Conservation (phyloP, 1,140 invertebrate genomes). For the Agrypnia vestita region DNA sequence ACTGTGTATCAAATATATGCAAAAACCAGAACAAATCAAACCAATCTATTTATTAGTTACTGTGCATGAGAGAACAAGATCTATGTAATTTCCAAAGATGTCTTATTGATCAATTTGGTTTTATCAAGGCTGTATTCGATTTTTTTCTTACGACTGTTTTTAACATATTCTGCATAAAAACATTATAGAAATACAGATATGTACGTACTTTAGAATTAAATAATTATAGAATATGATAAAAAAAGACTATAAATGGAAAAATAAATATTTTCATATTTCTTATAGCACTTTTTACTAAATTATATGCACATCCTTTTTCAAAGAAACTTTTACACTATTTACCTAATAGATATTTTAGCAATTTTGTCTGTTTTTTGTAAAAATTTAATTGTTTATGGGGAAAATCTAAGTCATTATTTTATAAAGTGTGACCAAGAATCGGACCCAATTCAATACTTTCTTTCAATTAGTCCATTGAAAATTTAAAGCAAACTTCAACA, state of each 20-base stretch:
- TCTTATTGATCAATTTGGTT: too few relatives aligned
- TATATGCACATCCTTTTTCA: conserved; percentile 18
- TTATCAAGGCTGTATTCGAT: neutral
- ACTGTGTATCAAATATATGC: neutral
- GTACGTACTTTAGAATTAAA: conserved; percentile 26
- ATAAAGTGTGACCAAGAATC: too few relatives aligned
- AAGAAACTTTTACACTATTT: neutral
- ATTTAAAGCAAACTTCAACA: too few relatives aligned
- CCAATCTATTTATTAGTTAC: too few relatives aligned
- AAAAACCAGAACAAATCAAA: too few relatives aligned
- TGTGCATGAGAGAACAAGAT: too few relatives aligned
- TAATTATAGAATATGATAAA: conserved; percentile 46
- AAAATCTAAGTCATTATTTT: too few relatives aligned
- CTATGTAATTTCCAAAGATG: too few relatives aligned
- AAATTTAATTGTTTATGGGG: too few relatives aligned
- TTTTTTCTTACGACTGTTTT: neutral
- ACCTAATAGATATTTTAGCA: neutral
- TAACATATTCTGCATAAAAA: neutral
- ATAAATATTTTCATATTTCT: conserved; percentile 47
- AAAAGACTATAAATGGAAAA: conserved; percentile 7
- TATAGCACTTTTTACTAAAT: conserved; percentile 44
- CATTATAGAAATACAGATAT: neutral
- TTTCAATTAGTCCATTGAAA: too few relatives aligned
- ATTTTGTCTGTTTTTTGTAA: too few relatives aligned
- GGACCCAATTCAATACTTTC: too few relatives aligned